These are phyloP conservation scores for Temnothorax rugatulus DNA, from an alignment of 2,888 invertebrate genomes.

Conservation along the genomic window DNA sequence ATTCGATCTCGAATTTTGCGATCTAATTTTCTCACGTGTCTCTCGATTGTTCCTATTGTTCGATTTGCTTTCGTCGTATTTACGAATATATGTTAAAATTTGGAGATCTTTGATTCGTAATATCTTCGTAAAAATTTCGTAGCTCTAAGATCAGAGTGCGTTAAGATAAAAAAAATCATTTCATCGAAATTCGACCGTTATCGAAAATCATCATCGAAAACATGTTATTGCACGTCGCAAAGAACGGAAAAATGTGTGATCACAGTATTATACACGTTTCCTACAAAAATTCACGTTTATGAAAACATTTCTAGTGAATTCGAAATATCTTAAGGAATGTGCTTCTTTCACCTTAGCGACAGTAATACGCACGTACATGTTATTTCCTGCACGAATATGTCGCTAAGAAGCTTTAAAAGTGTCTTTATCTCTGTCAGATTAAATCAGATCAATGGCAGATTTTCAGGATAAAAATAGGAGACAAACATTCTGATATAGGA, in stretches of 20 bases:
- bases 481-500: background rate
- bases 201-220: background rate
- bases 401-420: background rate
- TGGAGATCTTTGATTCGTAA: background rate
- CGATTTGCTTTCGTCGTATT: background rate
- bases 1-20: conserved; percentile 21
- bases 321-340: conserved; percentile 34
- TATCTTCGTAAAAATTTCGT: conserved; percentile 3
- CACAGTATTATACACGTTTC: conserved; percentile 25
- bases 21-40: background rate
- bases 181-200: background rate
- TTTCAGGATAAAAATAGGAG: background rate
- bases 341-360: conserved; percentile 7
- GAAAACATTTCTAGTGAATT: conserved; percentile 20
- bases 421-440: background rate
- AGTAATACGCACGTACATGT: conserved; percentile 1
- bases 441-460: background rate
- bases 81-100: conserved; percentile 15
- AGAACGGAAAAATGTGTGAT: conserved; percentile 21
- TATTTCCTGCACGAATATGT: background rate
- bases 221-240: background rate
- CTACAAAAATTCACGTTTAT: conserved; percentile 25
- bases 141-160: background rate
- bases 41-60: background rate
- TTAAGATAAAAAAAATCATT: conserved; percentile 10